These are phyloP conservation scores for Gobio gobio DNA, from an alignment of 2,113 vertebrate species.

Conservation along the genomic window DNA sequence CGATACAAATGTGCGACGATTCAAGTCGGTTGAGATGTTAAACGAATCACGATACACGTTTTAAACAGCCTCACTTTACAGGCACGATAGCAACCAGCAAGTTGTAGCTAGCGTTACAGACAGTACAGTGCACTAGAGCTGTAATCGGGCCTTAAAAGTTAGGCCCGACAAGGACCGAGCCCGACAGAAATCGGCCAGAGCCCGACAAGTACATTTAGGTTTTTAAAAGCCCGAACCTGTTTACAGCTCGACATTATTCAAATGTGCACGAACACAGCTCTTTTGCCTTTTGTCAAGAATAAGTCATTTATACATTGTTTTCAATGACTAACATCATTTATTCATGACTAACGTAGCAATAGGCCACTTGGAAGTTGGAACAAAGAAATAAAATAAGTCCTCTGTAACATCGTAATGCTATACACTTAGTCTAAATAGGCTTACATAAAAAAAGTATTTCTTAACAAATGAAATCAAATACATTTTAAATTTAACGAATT, in stretches of 20 bases:
- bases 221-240: not conserved
- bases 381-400: not conserved
- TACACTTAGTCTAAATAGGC: not conserved
- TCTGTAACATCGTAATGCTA: not conserved
- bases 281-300: not conserved
- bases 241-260: not conserved
- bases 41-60: too few relatives aligned
- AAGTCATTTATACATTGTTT: not conserved
- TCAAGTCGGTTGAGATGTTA: too few relatives aligned
- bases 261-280: not conserved
- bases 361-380: not conserved
- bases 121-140: not conserved
- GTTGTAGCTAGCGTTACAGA: too few relatives aligned
- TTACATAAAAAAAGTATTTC: too few relatives aligned
- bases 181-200: not conserved
- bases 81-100: too few relatives aligned
- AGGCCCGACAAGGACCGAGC: not conserved
- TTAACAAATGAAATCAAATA: too few relatives aligned
- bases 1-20: too few relatives aligned
- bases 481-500: too few relatives aligned
- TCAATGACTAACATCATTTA: not conserved
- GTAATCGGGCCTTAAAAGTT: not conserved
- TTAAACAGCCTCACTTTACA: too few relatives aligned
- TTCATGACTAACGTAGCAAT: not conserved
- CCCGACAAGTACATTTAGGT: not conserved